Evolutionary conservation across 2,113 vertebrate species (phyloP).

Genomic region (Epinephelus fuscoguttatus): DNA sequence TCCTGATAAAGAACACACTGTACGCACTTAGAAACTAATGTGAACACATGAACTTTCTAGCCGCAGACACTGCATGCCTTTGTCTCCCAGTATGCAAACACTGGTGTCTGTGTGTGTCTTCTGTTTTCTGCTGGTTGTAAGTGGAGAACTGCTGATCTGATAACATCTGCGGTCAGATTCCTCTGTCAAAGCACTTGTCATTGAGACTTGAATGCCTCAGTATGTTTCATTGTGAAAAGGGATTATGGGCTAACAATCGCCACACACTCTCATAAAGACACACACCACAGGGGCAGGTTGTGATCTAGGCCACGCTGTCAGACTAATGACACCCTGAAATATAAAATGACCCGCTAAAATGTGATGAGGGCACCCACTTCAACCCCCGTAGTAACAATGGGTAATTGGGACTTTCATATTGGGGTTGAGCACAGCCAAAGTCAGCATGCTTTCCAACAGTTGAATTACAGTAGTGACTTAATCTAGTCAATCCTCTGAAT

Average conservation of each 20-base stretch:
- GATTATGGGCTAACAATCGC: conserved; percentile 70
- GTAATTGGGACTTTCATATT: conserved; percentile 1
- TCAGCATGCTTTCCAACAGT: not conserved
- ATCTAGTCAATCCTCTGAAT: not conserved
- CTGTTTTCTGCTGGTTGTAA: conserved; percentile 20
- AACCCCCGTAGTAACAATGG: not conserved
- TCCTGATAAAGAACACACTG: conserved; percentile 2
- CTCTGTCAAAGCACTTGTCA: conserved; percentile 67
- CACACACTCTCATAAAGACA: conserved; percentile 35
- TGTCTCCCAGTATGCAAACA: conserved; percentile 32
- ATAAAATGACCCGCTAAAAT: conserved; percentile 3
- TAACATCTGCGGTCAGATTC: conserved; percentile 69
- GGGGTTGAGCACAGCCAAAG: not conserved
- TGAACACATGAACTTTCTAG: not conserved
- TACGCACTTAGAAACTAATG: not conserved
- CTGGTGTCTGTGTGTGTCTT: conserved; percentile 21
- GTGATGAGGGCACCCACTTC: not conserved
- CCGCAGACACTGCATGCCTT: conserved; percentile 18
- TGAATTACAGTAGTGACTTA: not conserved
- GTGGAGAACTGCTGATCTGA: conserved; percentile 71
- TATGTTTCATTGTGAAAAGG: conserved; percentile 68
- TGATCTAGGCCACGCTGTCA: conserved; percentile 46
- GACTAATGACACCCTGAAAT: conserved; percentile 23
- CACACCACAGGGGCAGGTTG: conserved; percentile 27
- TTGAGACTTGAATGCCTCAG: conserved; percentile 61